Evolutionary conservation across 2,888 invertebrate genomes (phyloP), one percentile per base, ranked within the genome.

Genomic region (Scaptodrosophila latifasciaeformis): DNA sequence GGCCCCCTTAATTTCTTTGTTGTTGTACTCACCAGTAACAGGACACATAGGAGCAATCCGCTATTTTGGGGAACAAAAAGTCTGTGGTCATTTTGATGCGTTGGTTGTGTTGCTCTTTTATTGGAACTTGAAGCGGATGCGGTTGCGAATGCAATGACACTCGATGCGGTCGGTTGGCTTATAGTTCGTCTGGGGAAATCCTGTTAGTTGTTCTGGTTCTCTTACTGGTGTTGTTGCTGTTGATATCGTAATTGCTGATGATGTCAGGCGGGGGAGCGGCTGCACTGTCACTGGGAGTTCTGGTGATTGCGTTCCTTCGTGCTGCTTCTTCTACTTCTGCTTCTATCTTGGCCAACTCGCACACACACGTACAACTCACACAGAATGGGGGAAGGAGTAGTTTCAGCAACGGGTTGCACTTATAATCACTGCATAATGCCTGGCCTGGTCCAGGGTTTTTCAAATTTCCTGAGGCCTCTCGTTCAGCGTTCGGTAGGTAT

Each of bases 41-140:
- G 80, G 93, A 93, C 72, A 94, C 94, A 87, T 95, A 94, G 74
- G 92, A 91, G 87, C 94, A 94, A 71, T 93, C 93, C 52, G 91
- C 88, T 82, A 91, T 91, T 88, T 92, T 93, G 45, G 92, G 89
- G 87, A 93, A 93, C 69, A 93, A 59, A 69, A 85, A 78, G 65
- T 85, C 85, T 67, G 85, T 84, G 65, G 81, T 75, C 85, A 85
- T 85, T 62, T 71, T 82, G 75, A 65, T 61, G 53, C 39, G 48
- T 46, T 54, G 31, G 12, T 29, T 34, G 45, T 55, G 31, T 17
- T 55, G 65, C 45, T 58, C 40, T 40, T 34, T n/a, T n/a, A n/a
- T n/a, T n/a, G n/a, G n/a, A n/a, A n/a, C n/a, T n/a, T n/a, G n/a
- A n/a, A n/a, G n/a, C n/a, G n/a, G n/a, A n/a, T n/a, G n/a, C n/a